Evolutionary conservation across 2,113 vertebrate genomes (phyloP).

Genomic region (Microcebus griseorufus): DNA sequence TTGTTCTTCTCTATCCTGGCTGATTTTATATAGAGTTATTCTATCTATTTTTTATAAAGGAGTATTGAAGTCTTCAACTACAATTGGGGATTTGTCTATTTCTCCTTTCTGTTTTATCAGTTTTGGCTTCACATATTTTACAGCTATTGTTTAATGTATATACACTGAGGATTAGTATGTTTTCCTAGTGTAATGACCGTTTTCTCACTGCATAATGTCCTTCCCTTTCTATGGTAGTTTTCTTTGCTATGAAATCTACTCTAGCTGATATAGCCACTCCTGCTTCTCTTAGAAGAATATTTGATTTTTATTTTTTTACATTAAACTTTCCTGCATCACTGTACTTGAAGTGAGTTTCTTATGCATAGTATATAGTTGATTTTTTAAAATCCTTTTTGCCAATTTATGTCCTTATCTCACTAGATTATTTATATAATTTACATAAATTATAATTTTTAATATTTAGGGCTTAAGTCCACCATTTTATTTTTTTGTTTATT

Average conservation of each 20-base stretch:
- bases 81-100: too few species aligned
- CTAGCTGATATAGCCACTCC: too few species aligned
- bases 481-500: neutral
- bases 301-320: neutral
- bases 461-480: neutral
- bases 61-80: too few species aligned
- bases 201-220: neutral
- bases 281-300: too few species aligned
- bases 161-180: neutral
- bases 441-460: neutral
- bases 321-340: neutral
- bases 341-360: neutral
- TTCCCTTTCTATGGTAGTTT: neutral
- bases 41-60: neutral
- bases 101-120: neutral
- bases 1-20: neutral
- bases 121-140: neutral
- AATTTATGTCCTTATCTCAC: neutral
- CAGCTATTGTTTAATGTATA: neutral
- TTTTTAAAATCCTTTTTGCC: too few species aligned
- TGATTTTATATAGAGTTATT: neutral
- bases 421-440: neutral
- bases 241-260: neutral
- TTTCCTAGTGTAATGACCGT: neutral
- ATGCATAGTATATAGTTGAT: neutral